Percentiles rank a stretch among this genome's conserved stretches.
Evolutionary conservation across 1,140 invertebrate genomes (phyloP).

Genomic region (Drosophila bocki): DNA sequence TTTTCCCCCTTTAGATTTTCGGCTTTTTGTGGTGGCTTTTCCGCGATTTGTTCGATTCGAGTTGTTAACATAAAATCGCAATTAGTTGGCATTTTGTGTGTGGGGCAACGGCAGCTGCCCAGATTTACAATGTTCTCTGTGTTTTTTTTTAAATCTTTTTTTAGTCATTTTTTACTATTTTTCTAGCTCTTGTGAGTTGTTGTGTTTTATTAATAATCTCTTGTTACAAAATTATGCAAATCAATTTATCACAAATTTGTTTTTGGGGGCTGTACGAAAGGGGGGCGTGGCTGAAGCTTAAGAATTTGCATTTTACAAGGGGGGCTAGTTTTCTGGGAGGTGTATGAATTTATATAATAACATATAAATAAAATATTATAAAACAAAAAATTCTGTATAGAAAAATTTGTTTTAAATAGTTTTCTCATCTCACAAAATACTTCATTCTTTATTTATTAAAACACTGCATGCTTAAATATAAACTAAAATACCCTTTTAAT

Average conservation of each 20-base stretch:
- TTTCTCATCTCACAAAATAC: too few relatives aligned
- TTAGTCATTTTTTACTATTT: not conserved
- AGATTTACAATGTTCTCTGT: not conserved
- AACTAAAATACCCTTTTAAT: too few relatives aligned
- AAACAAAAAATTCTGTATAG: not conserved
- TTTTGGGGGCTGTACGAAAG: constrained; percentile 23
- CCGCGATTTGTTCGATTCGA: constrained; percentile 65
- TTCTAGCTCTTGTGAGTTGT: not conserved
- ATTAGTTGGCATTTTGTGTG: constrained; percentile 63
- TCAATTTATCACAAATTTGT: constrained; percentile 47
- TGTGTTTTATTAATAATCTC: constrained; percentile 49
- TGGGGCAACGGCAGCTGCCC: constrained; percentile 32
- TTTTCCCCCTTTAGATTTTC: constrained; percentile 22
- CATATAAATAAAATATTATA: too few relatives aligned
- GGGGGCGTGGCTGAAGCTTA: constrained; percentile 11
- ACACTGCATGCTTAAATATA: too few relatives aligned
- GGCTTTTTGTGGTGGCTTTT: constrained; percentile 21
- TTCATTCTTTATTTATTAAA: too few relatives aligned
- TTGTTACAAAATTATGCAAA: constrained; percentile 70
- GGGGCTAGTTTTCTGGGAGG: not conserved
- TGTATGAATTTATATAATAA: too few relatives aligned
- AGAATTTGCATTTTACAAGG: constrained; percentile 32
- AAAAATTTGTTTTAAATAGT: not conserved
- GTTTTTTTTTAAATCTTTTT: not conserved
- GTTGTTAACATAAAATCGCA: constrained; percentile 74